Conservation (phyloP, 2,797 vertebrate genomes). For the Lepidocolaptes lacrymiger region DNA sequence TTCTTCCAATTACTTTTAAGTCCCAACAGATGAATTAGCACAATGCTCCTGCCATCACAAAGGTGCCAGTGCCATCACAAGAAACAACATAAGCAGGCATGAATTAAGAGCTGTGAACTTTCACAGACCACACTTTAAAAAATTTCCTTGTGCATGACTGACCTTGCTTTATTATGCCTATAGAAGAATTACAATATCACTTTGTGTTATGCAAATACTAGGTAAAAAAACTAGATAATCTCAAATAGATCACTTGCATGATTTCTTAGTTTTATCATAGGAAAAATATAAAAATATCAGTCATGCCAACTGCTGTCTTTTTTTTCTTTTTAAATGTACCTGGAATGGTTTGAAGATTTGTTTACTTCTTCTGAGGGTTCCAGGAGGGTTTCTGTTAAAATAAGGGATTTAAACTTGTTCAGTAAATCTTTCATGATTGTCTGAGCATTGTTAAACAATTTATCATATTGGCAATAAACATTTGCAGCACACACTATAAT, state of each 20-base stretch:
- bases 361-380: conserved; percentile 4
- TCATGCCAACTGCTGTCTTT: not conserved
- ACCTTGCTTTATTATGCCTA: not conserved
- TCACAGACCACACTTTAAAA: not conserved
- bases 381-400: not conserved
- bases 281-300: not conserved
- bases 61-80: not conserved
- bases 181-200: not conserved
- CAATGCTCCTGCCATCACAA: not conserved
- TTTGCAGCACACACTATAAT: conserved; percentile 9
- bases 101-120: not conserved
- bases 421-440: conserved; percentile 45
- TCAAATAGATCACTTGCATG: not conserved
- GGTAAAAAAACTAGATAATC: not conserved
- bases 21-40: not conserved
- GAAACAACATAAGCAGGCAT: not conserved
- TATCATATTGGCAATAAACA: conserved; percentile 58
- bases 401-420: conserved; percentile 19
- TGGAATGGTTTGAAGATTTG: not conserved
- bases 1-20: not conserved
- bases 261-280: not conserved
- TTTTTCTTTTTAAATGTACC: not conserved
- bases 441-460: conserved; percentile 46
- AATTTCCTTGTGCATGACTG: not conserved
- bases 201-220: not conserved